These are phyloP conservation scores for Apocrypta bakeri DNA, from an alignment of 1,140 invertebrate genomes.

Conservation along the genomic window DNA sequence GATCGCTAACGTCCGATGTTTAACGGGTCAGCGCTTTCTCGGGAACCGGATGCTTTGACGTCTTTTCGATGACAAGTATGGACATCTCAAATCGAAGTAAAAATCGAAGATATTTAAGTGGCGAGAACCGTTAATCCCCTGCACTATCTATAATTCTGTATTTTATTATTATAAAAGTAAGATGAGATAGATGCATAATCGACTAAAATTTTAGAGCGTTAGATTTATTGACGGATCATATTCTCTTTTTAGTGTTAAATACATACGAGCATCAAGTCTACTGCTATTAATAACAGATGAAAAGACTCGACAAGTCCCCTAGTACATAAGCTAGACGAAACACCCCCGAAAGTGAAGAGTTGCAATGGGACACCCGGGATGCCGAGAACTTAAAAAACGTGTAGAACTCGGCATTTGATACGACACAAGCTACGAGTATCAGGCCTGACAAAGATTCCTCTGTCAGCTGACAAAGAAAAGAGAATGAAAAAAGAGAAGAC, in stretches of 20 bases:
- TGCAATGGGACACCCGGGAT: constrained; percentile 33
- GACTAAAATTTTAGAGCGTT: no score
- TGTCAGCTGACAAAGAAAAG: constrained; percentile 1
- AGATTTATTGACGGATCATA: no score
- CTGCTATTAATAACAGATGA: no score
- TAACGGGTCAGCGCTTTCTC: background rate
- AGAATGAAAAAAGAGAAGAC: background rate
- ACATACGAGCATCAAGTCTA: no score
- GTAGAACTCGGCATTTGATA: background rate
- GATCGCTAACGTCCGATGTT: constrained; percentile 4
- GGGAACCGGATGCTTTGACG: constrained; percentile 13
- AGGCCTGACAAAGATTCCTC: background rate
- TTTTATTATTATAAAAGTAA: no score
- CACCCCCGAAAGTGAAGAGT: constrained; percentile 25
- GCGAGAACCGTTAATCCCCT: background rate
- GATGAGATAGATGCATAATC: no score
- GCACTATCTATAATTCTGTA: no score
- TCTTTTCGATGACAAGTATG: background rate
- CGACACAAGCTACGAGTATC: background rate
- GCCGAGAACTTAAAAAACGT: background rate
- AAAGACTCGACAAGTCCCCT: no score
- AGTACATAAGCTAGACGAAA: constrained; percentile 2
- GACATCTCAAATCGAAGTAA: background rate
- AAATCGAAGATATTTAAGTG: no score
- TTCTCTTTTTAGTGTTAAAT: no score